A percentile compares a stretch with the other conserved stretches of the same genome.
Conservation (phyloP, 2,797 vertebrate species). For the Megaceryle alcyon region DNA sequence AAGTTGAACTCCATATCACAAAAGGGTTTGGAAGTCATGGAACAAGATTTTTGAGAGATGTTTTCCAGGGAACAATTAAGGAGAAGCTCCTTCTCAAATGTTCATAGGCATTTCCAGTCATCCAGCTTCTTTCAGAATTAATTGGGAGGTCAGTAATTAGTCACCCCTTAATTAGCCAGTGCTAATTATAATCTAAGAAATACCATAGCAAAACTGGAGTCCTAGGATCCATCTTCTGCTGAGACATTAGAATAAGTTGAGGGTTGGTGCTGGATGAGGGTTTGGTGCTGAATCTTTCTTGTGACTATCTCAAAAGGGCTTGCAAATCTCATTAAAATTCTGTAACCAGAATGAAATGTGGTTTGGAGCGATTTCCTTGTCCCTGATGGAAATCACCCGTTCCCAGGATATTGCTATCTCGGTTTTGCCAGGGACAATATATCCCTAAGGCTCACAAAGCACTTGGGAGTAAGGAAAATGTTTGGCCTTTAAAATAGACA, state of each 20-base stretch:
- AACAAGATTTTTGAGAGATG: conserved; percentile 7
- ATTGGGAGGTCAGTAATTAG: conserved; percentile 33
- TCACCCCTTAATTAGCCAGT: conserved; percentile 46
- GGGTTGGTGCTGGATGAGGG: neutral
- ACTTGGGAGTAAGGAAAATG: conserved; percentile 53
- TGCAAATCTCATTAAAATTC: conserved; percentile 58
- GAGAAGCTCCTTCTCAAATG: neutral
- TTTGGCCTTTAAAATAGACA: conserved; percentile 59
- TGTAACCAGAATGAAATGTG: conserved; percentile 61
- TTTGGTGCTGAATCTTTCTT: conserved; percentile 6
- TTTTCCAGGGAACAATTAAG: conserved; percentile 42
- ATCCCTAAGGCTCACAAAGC: conserved; percentile 52
- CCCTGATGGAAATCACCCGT: conserved; percentile 55
- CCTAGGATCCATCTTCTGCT: neutral
- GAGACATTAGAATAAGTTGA: conserved; percentile 5
- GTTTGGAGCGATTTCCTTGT: conserved; percentile 58
- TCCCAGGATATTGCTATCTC: conserved; percentile 59
- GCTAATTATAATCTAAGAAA: conserved; percentile 23
- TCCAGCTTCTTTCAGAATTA: neutral
- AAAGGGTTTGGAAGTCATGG: conserved; percentile 2
- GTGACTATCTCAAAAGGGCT: neutral
- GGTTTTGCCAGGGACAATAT: conserved; percentile 60
- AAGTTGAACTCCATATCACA: neutral
- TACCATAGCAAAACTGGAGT: neutral
- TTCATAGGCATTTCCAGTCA: conserved; percentile 37